Base-by-base conservation (phyloP, 1,140 invertebrate genomes). In the Linepithema humile region DNA sequence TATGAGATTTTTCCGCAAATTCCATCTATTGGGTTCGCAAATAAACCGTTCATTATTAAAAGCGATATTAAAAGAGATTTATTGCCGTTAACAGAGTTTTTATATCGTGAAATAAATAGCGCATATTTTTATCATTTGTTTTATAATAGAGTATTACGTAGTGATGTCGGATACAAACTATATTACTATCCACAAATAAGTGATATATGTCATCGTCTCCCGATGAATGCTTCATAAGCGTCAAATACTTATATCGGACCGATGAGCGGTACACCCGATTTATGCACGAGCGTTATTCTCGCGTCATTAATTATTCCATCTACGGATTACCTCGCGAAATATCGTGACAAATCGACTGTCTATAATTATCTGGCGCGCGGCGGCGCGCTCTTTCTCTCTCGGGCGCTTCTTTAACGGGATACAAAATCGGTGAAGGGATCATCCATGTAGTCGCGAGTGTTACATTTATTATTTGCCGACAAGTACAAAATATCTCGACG, bases 391-490 rank as follows among this genome's bases (percentile, higher is more conserved):
- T 57, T 53, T 73, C 53, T 48, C 7, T 43, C 48, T 10, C 43
- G 26, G 12, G 7, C 23, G 35, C 23, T 40, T 69, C 26, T 69
- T 70, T 75, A 45, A 82, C 78, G 20, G 26, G 50, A 38, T 45
- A 62, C 29, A 50, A 59, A 55, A 43, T 70, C 60, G 35, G 38
- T 32, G 38, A 74, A 23, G 20, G 45, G 40, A 82, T 57, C 65
- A 72, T 35, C 69, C 50, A 60, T 74, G 69, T 74, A 74, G 69
- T 64, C 50, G 55, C 53, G 74, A 67, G 43, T 62, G 73, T 84
- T 80, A 84, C 62, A 84, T 78, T 78, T 78, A 73, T 84, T 84
- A 78, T 82, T 60, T 82, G 64, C n/a, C 82, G 82, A 84, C 82
- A 78, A 69, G 82, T 84, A 84, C 82, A 78, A 78, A 84, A 84